A percentile compares a stretch with the other conserved stretches of the same genome.
Evolutionary conservation across 2,888 invertebrate genomes (phyloP).

Genomic region (Palloptera scutellata): DNA sequence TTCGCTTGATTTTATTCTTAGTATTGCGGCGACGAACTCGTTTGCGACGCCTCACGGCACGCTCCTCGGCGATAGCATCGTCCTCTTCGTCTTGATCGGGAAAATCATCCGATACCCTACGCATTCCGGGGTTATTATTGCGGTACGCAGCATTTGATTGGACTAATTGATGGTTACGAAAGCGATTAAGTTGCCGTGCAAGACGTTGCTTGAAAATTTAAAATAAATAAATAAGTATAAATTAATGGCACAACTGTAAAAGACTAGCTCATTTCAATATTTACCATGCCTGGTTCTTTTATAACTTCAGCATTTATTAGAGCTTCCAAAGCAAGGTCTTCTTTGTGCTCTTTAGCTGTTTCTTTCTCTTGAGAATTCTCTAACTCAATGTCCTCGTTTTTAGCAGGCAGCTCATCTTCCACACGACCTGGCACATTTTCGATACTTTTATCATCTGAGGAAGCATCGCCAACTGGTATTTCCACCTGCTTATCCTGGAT

Average conservation of each 20-base stretch:
- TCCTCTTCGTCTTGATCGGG: slow-evolving; percentile 20
- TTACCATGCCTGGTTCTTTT: slow-evolving; percentile 37
- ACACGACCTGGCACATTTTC: not conserved
- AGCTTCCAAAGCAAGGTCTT: slow-evolving; percentile 8
- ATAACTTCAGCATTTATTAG: slow-evolving; percentile 27
- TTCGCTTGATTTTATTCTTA: slow-evolving; percentile 34
- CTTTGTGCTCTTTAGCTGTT: not conserved
- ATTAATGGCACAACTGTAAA: not conserved
- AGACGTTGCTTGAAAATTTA: slow-evolving; percentile 35
- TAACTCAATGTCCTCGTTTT: slow-evolving; percentile 13
- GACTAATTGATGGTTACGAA: slow-evolving; percentile 32
- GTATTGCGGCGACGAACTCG: slow-evolving; percentile 40
- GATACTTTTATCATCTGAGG: not conserved
- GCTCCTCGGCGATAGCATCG: slow-evolving; percentile 38
- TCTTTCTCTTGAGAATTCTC: not conserved
- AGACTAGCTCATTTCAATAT: not conserved
- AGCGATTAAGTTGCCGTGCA: slow-evolving; percentile 37
- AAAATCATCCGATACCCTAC: not conserved
- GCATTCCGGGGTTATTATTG: not conserved
- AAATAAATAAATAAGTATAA: not conserved
- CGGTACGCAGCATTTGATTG: not conserved
- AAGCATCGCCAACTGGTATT: slow-evolving; percentile 1
- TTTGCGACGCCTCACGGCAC: slow-evolving; percentile 43
- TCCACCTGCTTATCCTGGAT: slow-evolving; percentile 9
- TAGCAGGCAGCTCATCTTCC: not conserved